phyloP scores from a whole-genome alignment of 2,797 vertebrate species.

The Hafferia zeledoni region DNA sequence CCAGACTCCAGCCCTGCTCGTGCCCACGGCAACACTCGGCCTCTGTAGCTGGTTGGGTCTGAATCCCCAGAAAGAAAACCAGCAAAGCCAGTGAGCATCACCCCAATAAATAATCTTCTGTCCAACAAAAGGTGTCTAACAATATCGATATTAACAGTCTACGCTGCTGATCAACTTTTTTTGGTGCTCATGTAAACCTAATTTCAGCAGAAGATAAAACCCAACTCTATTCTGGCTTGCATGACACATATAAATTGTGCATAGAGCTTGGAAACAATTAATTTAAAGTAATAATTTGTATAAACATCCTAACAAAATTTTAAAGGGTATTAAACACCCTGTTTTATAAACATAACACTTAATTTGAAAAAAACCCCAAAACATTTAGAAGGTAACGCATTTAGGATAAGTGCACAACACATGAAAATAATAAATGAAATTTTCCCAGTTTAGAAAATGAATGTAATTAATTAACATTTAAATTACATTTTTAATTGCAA shows the following conservation, averaged over 20 bases:
- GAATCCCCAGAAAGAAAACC: background rate
- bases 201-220: slow-evolving; percentile 46
- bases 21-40: background rate
- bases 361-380: slow-evolving; percentile 77
- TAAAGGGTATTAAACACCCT: slow-evolving; percentile 85
- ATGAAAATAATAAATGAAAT: slow-evolving; percentile 88
- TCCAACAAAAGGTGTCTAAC: background rate
- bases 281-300: slow-evolving; percentile 85
- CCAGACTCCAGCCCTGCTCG: background rate
- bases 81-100: background rate
- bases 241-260: slow-evolving; percentile 66
- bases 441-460: slow-evolving; percentile 92
- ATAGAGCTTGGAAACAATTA: slow-evolving; percentile 79
- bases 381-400: slow-evolving; percentile 86
- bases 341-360: slow-evolving; percentile 87
- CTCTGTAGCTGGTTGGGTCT: background rate
- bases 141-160: background rate
- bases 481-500: slow-evolving; percentile 98
- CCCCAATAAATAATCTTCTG: background rate
- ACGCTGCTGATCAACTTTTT: slow-evolving; percentile 5
- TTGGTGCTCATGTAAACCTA: background rate
- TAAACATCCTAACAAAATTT: slow-evolving; percentile 82
- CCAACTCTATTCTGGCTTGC: slow-evolving; percentile 50
- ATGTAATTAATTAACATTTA: slow-evolving; percentile 99
- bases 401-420: slow-evolving; percentile 86